A percentile compares a stretch with the other conserved stretches of the same genome.
phyloP scores from a whole-genome alignment of 1,140 invertebrate genomes.

The Trichonephila clavata region DNA sequence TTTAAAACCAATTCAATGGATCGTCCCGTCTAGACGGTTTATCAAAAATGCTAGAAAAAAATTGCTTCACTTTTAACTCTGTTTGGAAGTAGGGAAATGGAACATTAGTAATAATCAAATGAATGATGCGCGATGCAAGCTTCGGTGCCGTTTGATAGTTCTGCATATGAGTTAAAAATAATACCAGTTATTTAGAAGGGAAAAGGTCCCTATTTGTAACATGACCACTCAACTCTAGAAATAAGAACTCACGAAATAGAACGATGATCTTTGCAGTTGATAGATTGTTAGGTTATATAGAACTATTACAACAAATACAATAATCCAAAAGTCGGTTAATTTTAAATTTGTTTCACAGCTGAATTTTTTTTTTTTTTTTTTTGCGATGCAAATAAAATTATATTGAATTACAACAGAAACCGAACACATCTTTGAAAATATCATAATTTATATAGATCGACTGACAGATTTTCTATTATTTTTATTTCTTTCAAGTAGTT shows the following conservation, averaged over 20 bases:
- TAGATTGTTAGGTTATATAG: neutral
- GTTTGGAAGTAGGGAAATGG: slow-evolving; percentile 11
- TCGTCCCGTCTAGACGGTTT: slow-evolving; percentile 18
- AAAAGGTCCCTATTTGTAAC: neutral
- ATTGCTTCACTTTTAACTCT: neutral
- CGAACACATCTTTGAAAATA: too few species aligned
- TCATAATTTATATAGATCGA: too few species aligned
- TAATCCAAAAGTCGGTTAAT: too few species aligned
- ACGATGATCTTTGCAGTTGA: neutral
- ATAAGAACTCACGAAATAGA: slow-evolving; percentile 22
- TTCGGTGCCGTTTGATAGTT: neutral
- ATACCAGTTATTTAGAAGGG: neutral
- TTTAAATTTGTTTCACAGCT: too few species aligned
- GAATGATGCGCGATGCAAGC: neutral
- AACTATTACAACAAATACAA: neutral
- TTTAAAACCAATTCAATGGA: neutral
- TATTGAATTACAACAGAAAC: too few species aligned
- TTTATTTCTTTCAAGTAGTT: too few species aligned
- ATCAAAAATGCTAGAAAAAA: slow-evolving; percentile 5
- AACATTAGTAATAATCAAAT: slow-evolving; percentile 5
- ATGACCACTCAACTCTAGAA: neutral
- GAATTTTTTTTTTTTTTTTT: too few species aligned
- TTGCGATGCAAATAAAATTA: too few species aligned
- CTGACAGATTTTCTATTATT: too few species aligned
- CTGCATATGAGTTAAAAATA: neutral